These are phyloP conservation scores for Telmatochromis brachygnathus DNA, from an alignment of 2,113 vertebrate species.

Conservation along the genomic window DNA sequence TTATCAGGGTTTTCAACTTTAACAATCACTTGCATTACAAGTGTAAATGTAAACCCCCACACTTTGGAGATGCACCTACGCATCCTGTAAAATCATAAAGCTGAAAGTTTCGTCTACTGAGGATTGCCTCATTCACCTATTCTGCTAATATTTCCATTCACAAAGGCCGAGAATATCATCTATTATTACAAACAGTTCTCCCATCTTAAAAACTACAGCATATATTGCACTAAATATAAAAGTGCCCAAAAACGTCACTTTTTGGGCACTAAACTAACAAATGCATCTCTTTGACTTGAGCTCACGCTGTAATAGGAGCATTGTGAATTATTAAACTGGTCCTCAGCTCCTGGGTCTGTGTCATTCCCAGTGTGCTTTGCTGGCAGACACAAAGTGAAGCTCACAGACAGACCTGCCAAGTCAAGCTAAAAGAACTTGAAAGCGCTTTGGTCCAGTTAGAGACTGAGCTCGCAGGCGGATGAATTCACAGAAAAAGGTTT, in stretches of 20 bases:
- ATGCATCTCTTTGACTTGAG: background rate
- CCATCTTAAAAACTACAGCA: background rate
- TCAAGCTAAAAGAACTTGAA: background rate
- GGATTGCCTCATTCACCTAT: background rate
- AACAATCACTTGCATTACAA: background rate
- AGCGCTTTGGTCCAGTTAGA: background rate
- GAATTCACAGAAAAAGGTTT: background rate
- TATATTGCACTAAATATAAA: background rate
- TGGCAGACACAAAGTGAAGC: background rate
- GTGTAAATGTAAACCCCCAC: background rate
- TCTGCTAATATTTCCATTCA: background rate
- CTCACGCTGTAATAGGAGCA: background rate
- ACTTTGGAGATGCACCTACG: background rate
- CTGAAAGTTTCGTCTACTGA: fast-evolving
- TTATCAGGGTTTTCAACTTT: background rate
- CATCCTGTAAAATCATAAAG: background rate
- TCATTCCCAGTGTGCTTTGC: background rate
- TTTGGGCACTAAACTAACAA: background rate
- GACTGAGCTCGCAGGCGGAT: background rate
- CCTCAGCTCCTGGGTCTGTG: background rate
- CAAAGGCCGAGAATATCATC: background rate
- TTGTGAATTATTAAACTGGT: background rate
- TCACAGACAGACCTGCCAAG: background rate
- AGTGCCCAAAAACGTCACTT: background rate
- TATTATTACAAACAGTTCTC: background rate